Evolutionary conservation across 2,888 invertebrate genomes (phyloP).

Genomic region (Pachymerium ferrugineum): DNA sequence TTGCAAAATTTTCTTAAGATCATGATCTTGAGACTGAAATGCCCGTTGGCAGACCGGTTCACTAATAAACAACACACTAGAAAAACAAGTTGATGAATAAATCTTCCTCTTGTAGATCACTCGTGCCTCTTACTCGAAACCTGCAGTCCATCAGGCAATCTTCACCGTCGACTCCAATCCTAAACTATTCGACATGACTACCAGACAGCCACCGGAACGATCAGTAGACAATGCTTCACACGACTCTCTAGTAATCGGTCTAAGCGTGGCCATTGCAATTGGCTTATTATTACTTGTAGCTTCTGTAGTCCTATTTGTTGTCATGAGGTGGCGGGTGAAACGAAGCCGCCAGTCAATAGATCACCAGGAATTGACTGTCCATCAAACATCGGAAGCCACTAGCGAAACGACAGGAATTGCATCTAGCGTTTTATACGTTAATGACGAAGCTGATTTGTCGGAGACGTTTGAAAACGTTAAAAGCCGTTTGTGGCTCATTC

Average conservation of each 20-base stretch:
- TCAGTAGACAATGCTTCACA: conserved; percentile 7
- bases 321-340: conserved; percentile 52
- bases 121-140: conserved; percentile 36
- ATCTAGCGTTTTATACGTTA: conserved; percentile 39
- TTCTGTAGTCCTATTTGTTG: conserved; percentile 59
- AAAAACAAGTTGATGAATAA: too few species aligned
- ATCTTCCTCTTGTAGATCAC: conserved; percentile 33
- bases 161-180: neutral
- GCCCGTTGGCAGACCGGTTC: too few species aligned
- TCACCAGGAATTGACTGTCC: conserved; percentile 65
- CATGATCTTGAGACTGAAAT: too few species aligned
- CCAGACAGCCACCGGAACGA: neutral
- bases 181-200: neutral
- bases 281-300: conserved; percentile 61
- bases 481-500: conserved; percentile 67
- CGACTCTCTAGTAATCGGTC: conserved; percentile 44
- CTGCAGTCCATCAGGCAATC: conserved; percentile 2
- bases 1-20: too few species aligned
- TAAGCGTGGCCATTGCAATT: conserved; percentile 65
- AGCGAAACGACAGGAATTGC: conserved; percentile 55
- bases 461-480: conserved; percentile 70
- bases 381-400: conserved; percentile 66
- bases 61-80: too few species aligned
- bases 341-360: conserved; percentile 51
- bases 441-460: conserved; percentile 43